Conservation (phyloP, 2,797 vertebrate genomes). For the Psittacula echo region DNA sequence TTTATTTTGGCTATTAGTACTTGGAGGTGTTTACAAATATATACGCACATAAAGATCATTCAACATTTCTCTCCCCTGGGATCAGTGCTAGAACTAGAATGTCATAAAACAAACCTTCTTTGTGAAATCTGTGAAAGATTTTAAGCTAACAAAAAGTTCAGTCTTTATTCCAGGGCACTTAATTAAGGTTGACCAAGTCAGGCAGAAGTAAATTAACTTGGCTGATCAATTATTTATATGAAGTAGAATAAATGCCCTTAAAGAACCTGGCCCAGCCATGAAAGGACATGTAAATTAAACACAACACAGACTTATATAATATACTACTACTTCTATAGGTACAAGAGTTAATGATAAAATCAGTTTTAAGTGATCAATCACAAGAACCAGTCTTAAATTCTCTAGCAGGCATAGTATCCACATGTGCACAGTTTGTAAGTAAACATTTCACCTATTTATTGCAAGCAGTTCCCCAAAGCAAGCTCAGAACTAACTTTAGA, state of each 20-base stretch:
- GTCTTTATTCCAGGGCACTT: conserved; percentile 87
- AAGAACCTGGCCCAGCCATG: conserved; percentile 87
- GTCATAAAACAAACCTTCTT: conserved; percentile 62
- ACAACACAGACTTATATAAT: conserved; percentile 87
- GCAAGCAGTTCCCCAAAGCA: background rate
- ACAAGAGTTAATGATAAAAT: conserved; percentile 68
- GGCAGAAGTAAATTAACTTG: conserved; percentile 96
- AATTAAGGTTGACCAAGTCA: conserved; percentile 96
- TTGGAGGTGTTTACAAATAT: conserved; percentile 13
- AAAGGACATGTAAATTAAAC: conserved; percentile 89
- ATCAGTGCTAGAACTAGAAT: conserved; percentile 63
- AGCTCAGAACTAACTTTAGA: background rate
- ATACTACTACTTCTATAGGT: conserved; percentile 76
- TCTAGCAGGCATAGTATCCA: background rate
- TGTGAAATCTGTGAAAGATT: conserved; percentile 72
- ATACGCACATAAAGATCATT: background rate
- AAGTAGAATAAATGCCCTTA: conserved; percentile 96
- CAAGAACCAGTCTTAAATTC: background rate
- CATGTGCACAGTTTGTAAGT: background rate
- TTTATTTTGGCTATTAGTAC: background rate
- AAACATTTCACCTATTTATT: background rate
- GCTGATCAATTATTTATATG: conserved; percentile 98
- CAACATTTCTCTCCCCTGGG: conserved; percentile 34
- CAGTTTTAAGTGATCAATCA: conserved; percentile 55
- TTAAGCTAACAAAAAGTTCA: conserved; percentile 81